Conservation (phyloP, 2,888 invertebrate species). For the Alentia gelatinosa region DNA sequence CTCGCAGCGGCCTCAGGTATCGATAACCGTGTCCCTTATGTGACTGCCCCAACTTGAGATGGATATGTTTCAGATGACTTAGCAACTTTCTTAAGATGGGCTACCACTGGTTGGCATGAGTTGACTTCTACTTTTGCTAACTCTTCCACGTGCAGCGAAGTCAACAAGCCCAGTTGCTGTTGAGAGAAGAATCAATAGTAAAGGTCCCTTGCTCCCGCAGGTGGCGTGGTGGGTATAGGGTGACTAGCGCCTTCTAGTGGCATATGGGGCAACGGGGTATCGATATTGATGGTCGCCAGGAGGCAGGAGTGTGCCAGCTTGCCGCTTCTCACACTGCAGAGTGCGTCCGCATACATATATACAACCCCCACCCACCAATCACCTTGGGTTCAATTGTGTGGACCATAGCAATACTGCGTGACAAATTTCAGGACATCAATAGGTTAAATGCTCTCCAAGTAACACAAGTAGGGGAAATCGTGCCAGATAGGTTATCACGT, state of each 20-base stretch:
- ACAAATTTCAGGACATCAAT: neutral
- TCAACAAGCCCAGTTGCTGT: neutral
- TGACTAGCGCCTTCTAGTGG: neutral
- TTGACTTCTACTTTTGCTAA: neutral
- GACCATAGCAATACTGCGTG: neutral
- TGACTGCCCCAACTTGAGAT: too few relatives aligned
- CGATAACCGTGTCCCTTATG: too few relatives aligned
- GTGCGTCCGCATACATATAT: neutral
- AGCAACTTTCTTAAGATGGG: too few relatives aligned
- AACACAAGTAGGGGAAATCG: too few relatives aligned
- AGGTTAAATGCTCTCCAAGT: too few relatives aligned
- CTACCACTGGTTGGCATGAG: too few relatives aligned
- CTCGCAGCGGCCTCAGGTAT: too few relatives aligned
- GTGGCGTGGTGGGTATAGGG: neutral
- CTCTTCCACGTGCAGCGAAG: neutral
- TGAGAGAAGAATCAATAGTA: neutral
- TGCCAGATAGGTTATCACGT: too few relatives aligned
- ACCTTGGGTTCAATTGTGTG: neutral
- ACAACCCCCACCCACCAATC: neutral
- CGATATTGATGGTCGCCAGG: slow-evolving; percentile 33
- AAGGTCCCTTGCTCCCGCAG: neutral
- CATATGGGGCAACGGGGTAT: slow-evolving; percentile 9
- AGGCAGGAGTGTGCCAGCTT: neutral
- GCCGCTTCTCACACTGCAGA: neutral
- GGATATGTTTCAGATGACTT: too few relatives aligned